Evolutionary conservation across 35 echinoderm and acorn worm species (phyloP), one percentile per base, ranked within the genome.

Genomic region (Ptychodera flava): DNA sequence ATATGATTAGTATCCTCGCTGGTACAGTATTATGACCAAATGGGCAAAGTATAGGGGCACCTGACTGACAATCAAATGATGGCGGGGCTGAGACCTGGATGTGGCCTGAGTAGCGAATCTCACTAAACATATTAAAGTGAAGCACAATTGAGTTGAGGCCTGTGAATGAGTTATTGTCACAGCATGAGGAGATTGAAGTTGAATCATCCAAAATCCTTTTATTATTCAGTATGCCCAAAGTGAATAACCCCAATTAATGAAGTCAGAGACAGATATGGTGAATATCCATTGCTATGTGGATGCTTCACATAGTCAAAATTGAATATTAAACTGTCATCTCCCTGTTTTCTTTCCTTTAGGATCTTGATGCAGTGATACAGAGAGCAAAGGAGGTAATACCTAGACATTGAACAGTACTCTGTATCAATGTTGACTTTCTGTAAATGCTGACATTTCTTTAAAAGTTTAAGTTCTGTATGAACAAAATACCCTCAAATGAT

Each of bases 341-440:
- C 33, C 52, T 85, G 30, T 82, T 30, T 31, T 33, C 28, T 28
- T 16, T 36, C n/a, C 37, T 37, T 1, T 35, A 83, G 82, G 82
- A 83, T 83, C 37, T 83, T 83, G 82, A 37, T 28, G 82, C 35
- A 36, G 82, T 83, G 82, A 83, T 83, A 1, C 33, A 37, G 37
- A 83, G 35, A 31, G 82, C 82, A 35, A 83, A 83, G 37, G 35
- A 83, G 82, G 82, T 83, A 36, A 64, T 64, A 12, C 22, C 22
- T 64, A 64, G 6, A 64, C 22, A 64, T 64, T 64, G 45, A 64
- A 22, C 22, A 64, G 45, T 64, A 22, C 22, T 64, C 45, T 64
- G 6, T 64, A 64, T 64, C 45, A 12, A 12, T 6, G 6, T 64
- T 64, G 45, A 64, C 22, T 6, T 64, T 12, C 6, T 64, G 45